phyloP scores from a whole-genome alignment of 2,113 vertebrate species.

The Lasiurus borealis region DNA sequence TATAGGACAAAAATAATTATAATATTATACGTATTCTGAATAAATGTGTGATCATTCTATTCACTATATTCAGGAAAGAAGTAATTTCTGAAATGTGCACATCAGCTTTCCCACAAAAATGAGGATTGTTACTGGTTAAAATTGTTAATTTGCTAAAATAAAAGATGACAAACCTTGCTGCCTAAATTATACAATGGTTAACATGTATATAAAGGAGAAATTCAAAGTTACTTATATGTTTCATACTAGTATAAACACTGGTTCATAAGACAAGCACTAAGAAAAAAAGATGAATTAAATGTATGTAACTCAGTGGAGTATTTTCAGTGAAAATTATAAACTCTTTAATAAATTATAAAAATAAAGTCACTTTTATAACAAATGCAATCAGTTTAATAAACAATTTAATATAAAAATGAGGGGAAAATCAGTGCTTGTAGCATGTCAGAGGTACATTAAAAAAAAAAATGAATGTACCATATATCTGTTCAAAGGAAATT shows the following conservation, averaged over 20 bases:
- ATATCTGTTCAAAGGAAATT: not conserved
- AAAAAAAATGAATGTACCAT: not conserved
- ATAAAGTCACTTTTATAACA: not conserved
- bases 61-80: not conserved
- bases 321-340: constrained; percentile 1
- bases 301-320: not conserved
- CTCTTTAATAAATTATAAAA: not conserved
- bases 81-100: not conserved
- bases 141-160: not conserved
- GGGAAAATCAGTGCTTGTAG: not conserved
- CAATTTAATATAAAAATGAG: not conserved
- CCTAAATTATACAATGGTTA: not conserved
- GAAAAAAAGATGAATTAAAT: constrained; percentile 41
- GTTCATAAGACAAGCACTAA: not conserved
- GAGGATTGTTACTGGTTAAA: not conserved
- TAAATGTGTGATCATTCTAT: not conserved
- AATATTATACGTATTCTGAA: not conserved
- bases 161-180: not conserved
- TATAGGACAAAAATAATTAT: not conserved
- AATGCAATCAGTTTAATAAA: not conserved
- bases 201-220: not conserved
- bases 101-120: not conserved
- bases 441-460: not conserved
- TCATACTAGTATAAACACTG: not conserved
- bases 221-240: constrained; percentile 1